Conservation (phyloP, 2,888 invertebrate genomes). For the Philereme vetulata region DNA sequence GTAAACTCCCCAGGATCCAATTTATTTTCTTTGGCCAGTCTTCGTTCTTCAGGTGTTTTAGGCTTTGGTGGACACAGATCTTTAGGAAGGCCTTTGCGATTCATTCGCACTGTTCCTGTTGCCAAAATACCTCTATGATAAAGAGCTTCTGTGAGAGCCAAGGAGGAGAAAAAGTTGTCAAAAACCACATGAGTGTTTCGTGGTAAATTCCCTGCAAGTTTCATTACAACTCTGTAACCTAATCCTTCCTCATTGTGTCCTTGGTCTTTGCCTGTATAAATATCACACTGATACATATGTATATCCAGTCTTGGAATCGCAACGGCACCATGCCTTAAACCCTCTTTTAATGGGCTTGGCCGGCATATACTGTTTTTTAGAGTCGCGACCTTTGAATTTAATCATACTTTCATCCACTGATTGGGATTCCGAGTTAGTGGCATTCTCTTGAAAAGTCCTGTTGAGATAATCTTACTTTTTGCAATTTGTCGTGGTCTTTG, state of each 20-base stretch:
- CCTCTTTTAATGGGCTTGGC: constrained; percentile 32
- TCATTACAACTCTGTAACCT: constrained; percentile 39
- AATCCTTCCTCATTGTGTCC: constrained; percentile 40
- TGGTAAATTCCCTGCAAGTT: constrained; percentile 29
- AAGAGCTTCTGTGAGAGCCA: constrained; percentile 35
- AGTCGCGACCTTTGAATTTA: constrained; percentile 35
- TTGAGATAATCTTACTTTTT: constrained; percentile 27
- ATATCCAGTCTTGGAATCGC: constrained; percentile 39
- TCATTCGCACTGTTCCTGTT: constrained; percentile 19
- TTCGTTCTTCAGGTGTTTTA: constrained; percentile 25
- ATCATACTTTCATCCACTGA: constrained; percentile 34
- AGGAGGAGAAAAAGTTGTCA: constrained; percentile 40
- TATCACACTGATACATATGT: constrained; percentile 40
- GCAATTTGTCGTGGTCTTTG: constrained; percentile 29
- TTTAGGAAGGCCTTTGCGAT: constrained; percentile 37
- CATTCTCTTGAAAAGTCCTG: constrained; percentile 19
- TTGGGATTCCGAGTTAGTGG: constrained; percentile 23
- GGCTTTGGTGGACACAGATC: constrained; percentile 21
- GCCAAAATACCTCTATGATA: constrained; percentile 34
- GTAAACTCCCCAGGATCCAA: constrained; percentile 23
- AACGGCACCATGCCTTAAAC: constrained; percentile 38
- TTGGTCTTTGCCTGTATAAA: constrained; percentile 41
- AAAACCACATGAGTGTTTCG: constrained; percentile 34
- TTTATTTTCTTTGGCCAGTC: constrained; percentile 16
- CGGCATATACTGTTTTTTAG: constrained; percentile 34